Evolutionary conservation across 1,140 invertebrate species (phyloP), one percentile per base, ranked within the genome.

Genomic region (Steinernema khuongi): DNA sequence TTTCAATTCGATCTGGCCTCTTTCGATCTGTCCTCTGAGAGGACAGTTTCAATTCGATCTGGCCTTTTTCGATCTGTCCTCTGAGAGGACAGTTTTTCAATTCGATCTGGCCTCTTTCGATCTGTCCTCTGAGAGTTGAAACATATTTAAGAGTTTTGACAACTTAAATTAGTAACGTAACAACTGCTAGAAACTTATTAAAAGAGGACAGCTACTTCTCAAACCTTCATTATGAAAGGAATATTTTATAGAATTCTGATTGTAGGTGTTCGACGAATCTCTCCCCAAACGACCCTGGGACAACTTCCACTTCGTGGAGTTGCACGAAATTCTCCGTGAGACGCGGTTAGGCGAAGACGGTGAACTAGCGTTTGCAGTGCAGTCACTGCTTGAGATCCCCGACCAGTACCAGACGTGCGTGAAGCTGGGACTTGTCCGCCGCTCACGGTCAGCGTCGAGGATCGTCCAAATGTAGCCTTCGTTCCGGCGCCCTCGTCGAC

Each of bases 231-330:
- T n/a, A n/a, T n/a, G n/a, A n/a, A n/a, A n/a, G n/a, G n/a, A 29
- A 17, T 14, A 67, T 33, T 73, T 72, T 71, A 17, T 28, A 29
- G 18, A 19, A 4, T 28, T 66, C 17, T 70, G 31, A 14, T 41
- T 78, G 26, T 18, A 87, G 41, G 85, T 88, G 36, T 89, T 89
- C 78, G 88, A 89, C 74, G 86, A 89, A 77, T 82, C 83, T 18
- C 79, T 89, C 22, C 87, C 88, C 0, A 86, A 86, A 75, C 73
- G 88, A 70, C 81, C 85, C 31, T 89, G 89, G 83, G 88, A 89
- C 79, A 89, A 89, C 77, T 89, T 89, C 79, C 88, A 88, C 75
- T 89, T 89, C 80, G 88, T 89, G 26, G 86, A 88, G 73, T 88
- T 87, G 79, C 86, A 89, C 74, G 82, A 84, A 43, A 76, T 85